Evolutionary conservation across 2,888 invertebrate species (phyloP).

Genomic region (Alviniconcha strummeri): DNA sequence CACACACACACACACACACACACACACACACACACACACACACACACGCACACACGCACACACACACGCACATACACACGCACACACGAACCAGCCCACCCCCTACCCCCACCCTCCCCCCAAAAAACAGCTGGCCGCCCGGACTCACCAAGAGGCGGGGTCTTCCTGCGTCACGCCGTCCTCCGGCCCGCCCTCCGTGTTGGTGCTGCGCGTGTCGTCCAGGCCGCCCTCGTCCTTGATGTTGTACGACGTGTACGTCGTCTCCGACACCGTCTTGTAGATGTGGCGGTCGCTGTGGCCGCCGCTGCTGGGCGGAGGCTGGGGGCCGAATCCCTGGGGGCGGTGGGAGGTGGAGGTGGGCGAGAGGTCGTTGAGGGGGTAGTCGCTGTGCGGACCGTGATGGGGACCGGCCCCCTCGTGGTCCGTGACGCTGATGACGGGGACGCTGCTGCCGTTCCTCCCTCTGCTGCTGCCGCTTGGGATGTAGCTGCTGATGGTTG

Average conservation of each 20-base stretch:
- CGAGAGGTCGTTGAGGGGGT: conserved; percentile 27
- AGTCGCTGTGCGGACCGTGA: conserved; percentile 20
- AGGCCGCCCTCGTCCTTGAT: conserved; percentile 27
- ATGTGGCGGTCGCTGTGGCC: neutral
- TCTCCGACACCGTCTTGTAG: conserved; percentile 23
- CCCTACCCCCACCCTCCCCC: neutral
- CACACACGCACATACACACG: neutral
- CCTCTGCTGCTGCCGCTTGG: neutral
- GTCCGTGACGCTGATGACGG: conserved; percentile 16
- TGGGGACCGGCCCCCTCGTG: neutral
- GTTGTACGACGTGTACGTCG: conserved; percentile 22
- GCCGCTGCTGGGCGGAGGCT: neutral
- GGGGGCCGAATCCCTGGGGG: neutral
- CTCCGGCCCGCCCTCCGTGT: conserved; percentile 39
- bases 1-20: neutral
- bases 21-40: conserved; percentile 2
- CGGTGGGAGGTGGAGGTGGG: neutral
- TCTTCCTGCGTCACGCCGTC: conserved; percentile 91
- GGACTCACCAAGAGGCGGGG: conserved; percentile 77
- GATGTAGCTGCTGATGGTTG: neutral
- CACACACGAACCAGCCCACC: neutral
- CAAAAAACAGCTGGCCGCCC: neutral
- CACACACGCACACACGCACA: conserved; percentile 15
- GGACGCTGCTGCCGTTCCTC: neutral
- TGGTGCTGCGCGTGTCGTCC: conserved; percentile 41